Conservation (phyloP, 2,113 vertebrate genomes). For the Orthochromis indermauri region DNA sequence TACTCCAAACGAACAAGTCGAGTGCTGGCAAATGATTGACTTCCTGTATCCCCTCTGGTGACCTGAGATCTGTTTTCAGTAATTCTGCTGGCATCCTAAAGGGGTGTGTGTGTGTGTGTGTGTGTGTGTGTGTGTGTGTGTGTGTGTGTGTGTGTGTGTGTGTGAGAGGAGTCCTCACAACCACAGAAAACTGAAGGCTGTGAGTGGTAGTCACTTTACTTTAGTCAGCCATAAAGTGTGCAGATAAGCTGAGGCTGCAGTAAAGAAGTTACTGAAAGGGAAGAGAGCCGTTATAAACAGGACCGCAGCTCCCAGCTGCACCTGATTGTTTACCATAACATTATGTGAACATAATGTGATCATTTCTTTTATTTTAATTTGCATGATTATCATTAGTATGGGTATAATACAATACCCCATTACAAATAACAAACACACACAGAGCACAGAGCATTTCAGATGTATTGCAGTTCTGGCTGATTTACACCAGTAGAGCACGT, state of each 20-base stretch:
- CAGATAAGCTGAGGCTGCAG: neutral
- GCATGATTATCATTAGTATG: neutral
- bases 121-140: neutral
- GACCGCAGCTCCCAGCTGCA: neutral
- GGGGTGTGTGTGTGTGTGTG: neutral
- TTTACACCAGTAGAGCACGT: neutral
- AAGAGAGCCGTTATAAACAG: neutral
- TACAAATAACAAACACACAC: neutral
- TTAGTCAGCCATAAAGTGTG: neutral
- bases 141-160: neutral
- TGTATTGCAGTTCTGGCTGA: neutral
- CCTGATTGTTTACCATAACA: fast-evolving
- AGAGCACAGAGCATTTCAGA: neutral
- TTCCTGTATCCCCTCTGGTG: conserved; percentile 48
- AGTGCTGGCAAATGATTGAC: conserved; percentile 57
- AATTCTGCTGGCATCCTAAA: conserved; percentile 23
- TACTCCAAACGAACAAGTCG: conserved; percentile 25
- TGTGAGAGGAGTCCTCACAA: neutral
- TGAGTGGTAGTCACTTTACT: neutral
- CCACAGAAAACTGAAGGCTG: neutral
- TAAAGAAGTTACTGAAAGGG: neutral
- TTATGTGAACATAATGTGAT: neutral
- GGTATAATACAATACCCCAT: neutral
- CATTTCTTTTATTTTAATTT: neutral
- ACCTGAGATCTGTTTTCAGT: conserved; percentile 29